Conservation (phyloP, 2,797 vertebrate genomes). For the Fistularia tabacaria region DNA sequence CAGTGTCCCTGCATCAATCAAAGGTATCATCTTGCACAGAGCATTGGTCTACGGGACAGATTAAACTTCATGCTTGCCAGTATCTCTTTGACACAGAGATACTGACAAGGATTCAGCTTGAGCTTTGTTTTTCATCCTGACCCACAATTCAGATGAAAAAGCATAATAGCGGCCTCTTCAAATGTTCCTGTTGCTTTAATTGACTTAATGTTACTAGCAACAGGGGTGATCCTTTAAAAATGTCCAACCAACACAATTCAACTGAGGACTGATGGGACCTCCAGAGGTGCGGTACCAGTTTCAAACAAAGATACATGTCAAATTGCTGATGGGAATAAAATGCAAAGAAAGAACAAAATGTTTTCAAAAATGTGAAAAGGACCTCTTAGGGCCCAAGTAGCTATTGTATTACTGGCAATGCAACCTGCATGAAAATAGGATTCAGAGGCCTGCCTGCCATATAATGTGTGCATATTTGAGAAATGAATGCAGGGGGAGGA, state of each 20-base stretch:
- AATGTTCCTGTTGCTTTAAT: conserved; percentile 15
- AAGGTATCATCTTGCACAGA: too few species aligned
- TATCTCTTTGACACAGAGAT: neutral
- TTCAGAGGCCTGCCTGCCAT: conserved; percentile 14
- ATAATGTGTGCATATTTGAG: conserved; percentile 20
- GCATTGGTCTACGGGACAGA: too few species aligned
- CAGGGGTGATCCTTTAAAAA: conserved; percentile 24
- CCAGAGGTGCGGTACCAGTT: conserved; percentile 27
- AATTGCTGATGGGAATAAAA: conserved; percentile 33
- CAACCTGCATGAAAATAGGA: conserved; percentile 48
- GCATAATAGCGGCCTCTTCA: neutral
- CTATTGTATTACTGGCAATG: conserved; percentile 39
- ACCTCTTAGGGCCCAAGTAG: conserved; percentile 24
- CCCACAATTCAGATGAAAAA: conserved; percentile 11
- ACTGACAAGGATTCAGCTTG: neutral
- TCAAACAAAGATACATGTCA: conserved; percentile 40
- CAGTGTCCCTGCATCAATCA: too few species aligned
- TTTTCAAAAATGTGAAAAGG: conserved; percentile 50
- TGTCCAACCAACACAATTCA: conserved; percentile 49
- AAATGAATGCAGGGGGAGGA: conserved; percentile 12
- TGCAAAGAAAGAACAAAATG: conserved; percentile 31
- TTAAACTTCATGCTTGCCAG: too few species aligned
- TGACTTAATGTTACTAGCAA: conserved; percentile 30
- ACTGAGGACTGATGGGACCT: conserved; percentile 21
- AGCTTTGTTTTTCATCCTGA: neutral